Conservation (phyloP, 2,888 invertebrate species). For the Ichneumoninae sp. region DNA sequence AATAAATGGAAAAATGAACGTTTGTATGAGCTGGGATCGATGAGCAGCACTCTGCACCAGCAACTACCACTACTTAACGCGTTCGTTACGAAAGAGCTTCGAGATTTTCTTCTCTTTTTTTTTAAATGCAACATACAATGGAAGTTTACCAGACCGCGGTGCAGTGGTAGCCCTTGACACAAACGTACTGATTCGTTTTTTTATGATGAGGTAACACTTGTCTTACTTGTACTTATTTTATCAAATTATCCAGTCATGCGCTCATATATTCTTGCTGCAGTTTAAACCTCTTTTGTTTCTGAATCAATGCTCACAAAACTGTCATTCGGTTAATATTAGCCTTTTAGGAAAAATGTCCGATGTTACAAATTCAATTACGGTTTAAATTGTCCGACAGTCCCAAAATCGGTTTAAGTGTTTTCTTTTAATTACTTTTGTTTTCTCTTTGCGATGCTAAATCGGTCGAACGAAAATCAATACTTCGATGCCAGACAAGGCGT, state of each 20-base stretch:
- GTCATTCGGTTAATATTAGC: constrained; percentile 79
- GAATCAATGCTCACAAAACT: constrained; percentile 72
- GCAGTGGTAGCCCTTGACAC: constrained; percentile 78
- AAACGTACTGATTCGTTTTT: constrained; percentile 78
- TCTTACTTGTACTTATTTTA: constrained; percentile 85
- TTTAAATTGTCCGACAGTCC: constrained; percentile 79
- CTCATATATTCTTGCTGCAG: constrained; percentile 83
- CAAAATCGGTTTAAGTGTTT: constrained; percentile 74
- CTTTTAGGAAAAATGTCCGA: constrained; percentile 78
- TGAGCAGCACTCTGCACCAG: constrained; percentile 79
- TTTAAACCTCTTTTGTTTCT: constrained; percentile 72
- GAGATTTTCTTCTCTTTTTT: constrained; percentile 31
- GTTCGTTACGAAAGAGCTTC: constrained; percentile 59
- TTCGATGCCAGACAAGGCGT: constrained; percentile 47
- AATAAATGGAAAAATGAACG: constrained; percentile 84
- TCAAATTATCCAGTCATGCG: constrained; percentile 85
- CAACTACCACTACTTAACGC: constrained; percentile 66
- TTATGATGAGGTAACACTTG: constrained; percentile 85
- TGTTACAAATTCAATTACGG: constrained; percentile 76
- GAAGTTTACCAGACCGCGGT: constrained; percentile 76
- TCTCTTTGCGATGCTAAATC: constrained; percentile 52
- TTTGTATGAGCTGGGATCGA: constrained; percentile 83
- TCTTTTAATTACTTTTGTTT: constrained; percentile 64
- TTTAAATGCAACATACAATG: constrained; percentile 80
- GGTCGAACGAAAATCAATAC: constrained; percentile 30